Evolutionary conservation across 2,797 vertebrate species (phyloP), one percentile per base, ranked within the genome.

Genomic region (Sylvia borin): DNA sequence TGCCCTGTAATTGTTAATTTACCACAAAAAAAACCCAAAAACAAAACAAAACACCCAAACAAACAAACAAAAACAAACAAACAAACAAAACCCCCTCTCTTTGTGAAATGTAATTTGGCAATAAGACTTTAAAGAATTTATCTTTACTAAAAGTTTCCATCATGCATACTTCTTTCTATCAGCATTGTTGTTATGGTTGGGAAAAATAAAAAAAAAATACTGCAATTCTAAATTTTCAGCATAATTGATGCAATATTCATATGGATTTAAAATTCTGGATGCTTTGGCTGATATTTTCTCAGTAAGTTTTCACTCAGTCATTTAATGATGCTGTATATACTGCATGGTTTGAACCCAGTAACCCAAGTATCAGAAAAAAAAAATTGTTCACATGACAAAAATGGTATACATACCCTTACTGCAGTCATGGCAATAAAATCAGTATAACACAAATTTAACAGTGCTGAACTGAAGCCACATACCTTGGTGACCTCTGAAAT

Each of bases 321-420:
- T 83, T 54, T 77, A 62, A 32, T 60, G 31, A 9, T 57, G 16
- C 14, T 38, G 9, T 22, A 31, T 42, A 34, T 70, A 19, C 13
- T 57, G 13, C 48, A 34, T 5, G 22, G 12, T 70, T 88, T 74
- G 9, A 77, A 71, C 16, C 1, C 27, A 66, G 5, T 50, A 83
- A 73, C 34, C 36, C n/a, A 62, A 20, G 7, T n/a, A 29, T 14
- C 4, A 70, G 40, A 9, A 47, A 57, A 57, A 45, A 64, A 12
- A 47, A 22, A 13, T 13, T 26, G 20, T 45, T 68, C 43, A 8
- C 36, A 29, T 54, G 36, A 58, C 19, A 61, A 54, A 70, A 50
- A 16, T 0, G 0, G 19, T 17, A 47, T n/a, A 19, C 16, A 36
- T 45, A 48, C 6, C 4, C 24, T 45, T 75, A 42, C 21, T 25